These are phyloP conservation scores for Epirrita christyi DNA, from an alignment of 2,888 invertebrate genomes.

Conservation along the genomic window DNA sequence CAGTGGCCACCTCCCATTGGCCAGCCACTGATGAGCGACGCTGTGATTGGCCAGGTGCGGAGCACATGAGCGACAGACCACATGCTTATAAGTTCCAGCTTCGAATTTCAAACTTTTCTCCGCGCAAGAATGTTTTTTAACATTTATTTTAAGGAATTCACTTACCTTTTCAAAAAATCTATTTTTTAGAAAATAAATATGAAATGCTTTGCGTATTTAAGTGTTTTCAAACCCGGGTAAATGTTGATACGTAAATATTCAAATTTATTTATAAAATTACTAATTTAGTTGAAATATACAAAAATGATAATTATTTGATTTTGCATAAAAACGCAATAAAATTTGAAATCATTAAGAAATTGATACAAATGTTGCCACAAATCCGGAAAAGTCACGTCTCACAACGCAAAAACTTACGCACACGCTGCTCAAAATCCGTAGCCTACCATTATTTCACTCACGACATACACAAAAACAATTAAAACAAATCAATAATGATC, in stretches of 20 bases:
- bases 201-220: neutral
- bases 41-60: slow-evolving; percentile 69
- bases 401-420: slow-evolving; percentile 43
- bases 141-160: slow-evolving; percentile 8
- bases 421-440: slow-evolving; percentile 42
- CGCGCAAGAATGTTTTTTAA: slow-evolving; percentile 13
- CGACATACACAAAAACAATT: slow-evolving; percentile 48
- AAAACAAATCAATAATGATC: no score
- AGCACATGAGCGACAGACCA: slow-evolving; percentile 79
- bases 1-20: slow-evolving; percentile 69
- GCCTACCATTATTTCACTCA: slow-evolving; percentile 58
- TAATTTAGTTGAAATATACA: slow-evolving; percentile 11
- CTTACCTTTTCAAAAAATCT: neutral
- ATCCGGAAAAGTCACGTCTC: slow-evolving; percentile 12
- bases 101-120: slow-evolving; percentile 68
- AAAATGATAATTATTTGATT: slow-evolving; percentile 11
- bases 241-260: slow-evolving; percentile 4
- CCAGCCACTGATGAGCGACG: slow-evolving; percentile 69
- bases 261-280: neutral
- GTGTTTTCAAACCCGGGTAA: slow-evolving; percentile 20
- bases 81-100: slow-evolving; percentile 81
- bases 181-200: slow-evolving; percentile 8
- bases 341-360: slow-evolving; percentile 1
- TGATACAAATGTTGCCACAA: slow-evolving; percentile 2
- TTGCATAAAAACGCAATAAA: slow-evolving; percentile 20